Conservation (phyloP, 2,113 vertebrate genomes). For the Melanocharis versteri region DNA sequence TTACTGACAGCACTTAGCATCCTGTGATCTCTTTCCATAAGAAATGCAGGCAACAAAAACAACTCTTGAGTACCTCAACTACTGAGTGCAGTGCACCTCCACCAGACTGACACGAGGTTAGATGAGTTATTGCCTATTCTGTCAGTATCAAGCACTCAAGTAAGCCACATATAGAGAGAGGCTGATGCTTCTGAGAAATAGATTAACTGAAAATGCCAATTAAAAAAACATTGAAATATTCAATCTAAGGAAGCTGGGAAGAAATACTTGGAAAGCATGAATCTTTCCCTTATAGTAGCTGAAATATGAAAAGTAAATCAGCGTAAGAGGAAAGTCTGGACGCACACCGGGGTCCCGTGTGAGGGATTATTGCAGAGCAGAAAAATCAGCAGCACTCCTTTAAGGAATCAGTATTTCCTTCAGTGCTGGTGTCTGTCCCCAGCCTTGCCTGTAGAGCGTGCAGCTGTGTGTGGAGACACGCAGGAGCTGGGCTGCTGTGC, state of each 20-base stretch:
- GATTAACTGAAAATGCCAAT: background rate
- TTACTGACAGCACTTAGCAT: background rate
- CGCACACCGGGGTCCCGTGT: background rate
- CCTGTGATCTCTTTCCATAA: background rate
- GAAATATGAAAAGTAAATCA: background rate
- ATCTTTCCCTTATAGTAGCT: background rate
- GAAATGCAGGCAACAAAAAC: background rate
- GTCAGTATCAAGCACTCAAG: background rate
- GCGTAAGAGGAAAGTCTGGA: background rate
- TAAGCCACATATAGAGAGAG: background rate
- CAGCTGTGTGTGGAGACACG: background rate
- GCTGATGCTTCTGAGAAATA: background rate
- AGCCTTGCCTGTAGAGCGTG: background rate
- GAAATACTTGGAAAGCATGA: background rate
- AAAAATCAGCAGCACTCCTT: background rate
- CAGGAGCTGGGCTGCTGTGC: background rate
- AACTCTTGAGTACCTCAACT: background rate
- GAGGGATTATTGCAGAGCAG: background rate
- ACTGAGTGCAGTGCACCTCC: background rate
- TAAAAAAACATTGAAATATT: background rate
- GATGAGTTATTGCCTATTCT: background rate
- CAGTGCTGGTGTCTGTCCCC: background rate
- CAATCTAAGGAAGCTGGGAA: background rate
- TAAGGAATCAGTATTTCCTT: background rate
- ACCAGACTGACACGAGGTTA: background rate